These are phyloP conservation scores for Gymnoscelis rufifasciata DNA, from an alignment of 2,888 invertebrate genomes.

Conservation along the genomic window DNA sequence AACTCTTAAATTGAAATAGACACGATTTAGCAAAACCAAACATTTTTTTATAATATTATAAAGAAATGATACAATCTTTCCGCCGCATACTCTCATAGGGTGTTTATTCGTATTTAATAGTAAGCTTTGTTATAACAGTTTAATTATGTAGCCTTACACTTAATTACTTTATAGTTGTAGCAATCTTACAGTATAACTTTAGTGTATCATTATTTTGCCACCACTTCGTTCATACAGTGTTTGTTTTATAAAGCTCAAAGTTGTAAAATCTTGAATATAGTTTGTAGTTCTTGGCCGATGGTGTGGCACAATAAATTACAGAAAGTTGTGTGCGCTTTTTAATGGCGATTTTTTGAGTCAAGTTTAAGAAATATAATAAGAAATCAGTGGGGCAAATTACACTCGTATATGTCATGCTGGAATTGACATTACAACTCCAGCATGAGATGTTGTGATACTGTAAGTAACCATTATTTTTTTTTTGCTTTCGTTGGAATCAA, in stretches of 20 bases:
- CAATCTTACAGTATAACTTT: slow-evolving; percentile 46
- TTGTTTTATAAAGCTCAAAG: slow-evolving; percentile 40
- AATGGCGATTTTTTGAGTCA: neutral
- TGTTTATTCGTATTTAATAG: slow-evolving; percentile 63
- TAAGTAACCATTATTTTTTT: too few species aligned
- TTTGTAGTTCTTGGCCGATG: slow-evolving; percentile 3
- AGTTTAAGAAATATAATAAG: too few species aligned
- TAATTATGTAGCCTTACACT: slow-evolving; percentile 50
- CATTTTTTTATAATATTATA: neutral
- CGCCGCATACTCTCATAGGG: slow-evolving; percentile 48
- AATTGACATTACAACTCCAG: too few species aligned
- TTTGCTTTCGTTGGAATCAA: too few species aligned
- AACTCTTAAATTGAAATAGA: too few species aligned
- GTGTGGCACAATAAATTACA: slow-evolving; percentile 1
- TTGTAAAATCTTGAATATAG: slow-evolving; percentile 7
- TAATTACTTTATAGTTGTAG: slow-evolving; percentile 52
- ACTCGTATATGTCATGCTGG: too few species aligned
- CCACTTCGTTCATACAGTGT: slow-evolving; percentile 37
- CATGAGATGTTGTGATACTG: too few species aligned
- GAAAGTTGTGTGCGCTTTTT: neutral
- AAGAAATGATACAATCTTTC: slow-evolving; percentile 36
- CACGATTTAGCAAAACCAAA: too few species aligned
- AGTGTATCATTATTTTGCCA: slow-evolving; percentile 39
- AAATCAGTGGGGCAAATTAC: too few species aligned
- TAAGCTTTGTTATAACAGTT: slow-evolving; percentile 55